These are phyloP conservation scores for Linhomoeus sp. DNA, from an alignment of 2,888 invertebrate species.

Conservation along the genomic window DNA sequence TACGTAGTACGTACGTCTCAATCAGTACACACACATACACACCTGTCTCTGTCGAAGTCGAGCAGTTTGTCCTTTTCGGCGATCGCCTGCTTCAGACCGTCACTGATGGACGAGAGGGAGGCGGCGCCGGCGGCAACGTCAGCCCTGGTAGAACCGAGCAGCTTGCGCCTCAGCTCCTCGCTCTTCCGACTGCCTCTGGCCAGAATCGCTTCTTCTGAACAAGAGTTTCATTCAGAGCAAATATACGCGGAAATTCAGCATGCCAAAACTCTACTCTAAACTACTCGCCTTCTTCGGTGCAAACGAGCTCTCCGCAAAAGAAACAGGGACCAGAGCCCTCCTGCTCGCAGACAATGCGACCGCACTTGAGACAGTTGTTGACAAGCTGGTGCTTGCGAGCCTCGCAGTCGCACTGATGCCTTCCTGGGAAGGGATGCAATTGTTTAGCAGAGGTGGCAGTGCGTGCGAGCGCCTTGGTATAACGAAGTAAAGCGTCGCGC, in stretches of 20 bases:
- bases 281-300: constrained; percentile 16
- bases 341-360: constrained; percentile 74
- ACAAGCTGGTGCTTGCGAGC: constrained; percentile 68
- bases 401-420: constrained; percentile 74
- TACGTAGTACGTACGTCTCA: not conserved
- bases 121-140: not conserved
- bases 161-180: constrained; percentile 25
- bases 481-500: too few relatives aligned
- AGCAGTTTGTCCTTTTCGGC: constrained; percentile 57
- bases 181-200: not conserved
- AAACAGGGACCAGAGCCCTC: constrained; percentile 92
- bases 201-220: constrained; percentile 4
- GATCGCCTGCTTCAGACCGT: constrained; percentile 48
- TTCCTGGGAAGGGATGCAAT: constrained; percentile 38
- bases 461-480: too few relatives aligned
- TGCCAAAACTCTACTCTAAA: not conserved
- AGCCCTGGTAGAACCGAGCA: constrained; percentile 27
- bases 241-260: not conserved
- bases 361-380: constrained; percentile 80
- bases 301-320: constrained; percentile 65
- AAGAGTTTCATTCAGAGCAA: not conserved
- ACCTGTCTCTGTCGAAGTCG: constrained; percentile 63
- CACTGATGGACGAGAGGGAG: constrained; percentile 34
- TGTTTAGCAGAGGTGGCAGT: too few relatives aligned
- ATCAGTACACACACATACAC: constrained; percentile 7